Percentiles rank a stretch among this genome's conserved stretches.
Evolutionary conservation across 2,113 vertebrate genomes (phyloP).

Genomic region (Bothrops jararaca): DNA sequence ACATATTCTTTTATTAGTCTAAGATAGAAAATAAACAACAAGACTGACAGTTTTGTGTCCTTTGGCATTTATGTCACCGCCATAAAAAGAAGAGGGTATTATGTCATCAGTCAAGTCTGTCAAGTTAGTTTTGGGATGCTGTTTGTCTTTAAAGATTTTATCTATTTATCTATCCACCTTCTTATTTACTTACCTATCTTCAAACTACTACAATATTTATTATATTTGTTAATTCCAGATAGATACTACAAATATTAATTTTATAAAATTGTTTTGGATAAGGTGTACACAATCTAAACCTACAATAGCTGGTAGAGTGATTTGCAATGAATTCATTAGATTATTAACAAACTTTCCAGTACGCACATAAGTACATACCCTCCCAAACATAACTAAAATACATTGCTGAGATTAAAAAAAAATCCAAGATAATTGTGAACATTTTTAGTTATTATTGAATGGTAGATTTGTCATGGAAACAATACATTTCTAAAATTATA

Average conservation of each 20-base stretch:
- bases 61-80: constrained; percentile 68
- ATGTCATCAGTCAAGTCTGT: constrained; percentile 71
- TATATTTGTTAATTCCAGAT: constrained; percentile 44
- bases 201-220: constrained; percentile 24
- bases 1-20: constrained; percentile 67
- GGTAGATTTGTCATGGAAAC: neutral
- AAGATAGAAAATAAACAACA: constrained; percentile 71
- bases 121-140: constrained; percentile 58
- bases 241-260: neutral
- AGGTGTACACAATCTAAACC: neutral
- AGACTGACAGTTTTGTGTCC: constrained; percentile 72
- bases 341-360: neutral
- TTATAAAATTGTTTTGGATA: neutral
- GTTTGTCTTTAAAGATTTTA: constrained; percentile 51
- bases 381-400: neutral
- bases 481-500: neutral
- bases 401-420: neutral
- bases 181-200: constrained; percentile 26
- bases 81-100: constrained; percentile 63
- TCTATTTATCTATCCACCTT: neutral
- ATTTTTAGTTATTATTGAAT: neutral
- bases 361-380: neutral
- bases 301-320: neutral
- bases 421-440: neutral
- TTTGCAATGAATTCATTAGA: neutral